A percentile compares a stretch with the other conserved stretches of the same genome.
These are phyloP conservation scores for Zhuqinia jingwanae DNA, from an alignment of 2,888 invertebrate species.

Conservation along the genomic window DNA sequence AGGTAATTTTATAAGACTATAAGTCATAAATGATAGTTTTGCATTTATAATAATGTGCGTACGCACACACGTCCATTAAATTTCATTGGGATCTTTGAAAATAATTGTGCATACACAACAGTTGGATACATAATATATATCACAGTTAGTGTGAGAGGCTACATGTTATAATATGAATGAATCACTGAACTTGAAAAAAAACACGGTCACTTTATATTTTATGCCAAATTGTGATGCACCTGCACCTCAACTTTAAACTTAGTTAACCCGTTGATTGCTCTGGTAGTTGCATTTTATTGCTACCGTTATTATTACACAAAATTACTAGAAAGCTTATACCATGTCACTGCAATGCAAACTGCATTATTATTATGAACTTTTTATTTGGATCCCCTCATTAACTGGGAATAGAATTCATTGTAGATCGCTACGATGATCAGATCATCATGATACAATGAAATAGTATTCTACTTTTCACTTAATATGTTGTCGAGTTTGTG, in stretches of 20 bases:
- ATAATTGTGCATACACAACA: not conserved
- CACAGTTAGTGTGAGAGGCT: too few relatives aligned
- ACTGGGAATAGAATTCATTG: too few relatives aligned
- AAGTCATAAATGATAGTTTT: not conserved
- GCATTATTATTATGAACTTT: too few relatives aligned
- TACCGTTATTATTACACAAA: too few relatives aligned
- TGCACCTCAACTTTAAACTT: constrained; percentile 33
- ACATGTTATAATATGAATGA: not conserved
- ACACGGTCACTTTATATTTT: not conserved
- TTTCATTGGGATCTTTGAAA: not conserved
- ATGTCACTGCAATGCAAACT: not conserved
- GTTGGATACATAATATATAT: too few relatives aligned
- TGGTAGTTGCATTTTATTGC: not conserved
- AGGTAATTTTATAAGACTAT: too few relatives aligned
- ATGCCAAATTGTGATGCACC: not conserved
- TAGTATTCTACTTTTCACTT: too few relatives aligned
- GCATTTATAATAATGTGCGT: not conserved
- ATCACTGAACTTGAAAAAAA: not conserved
- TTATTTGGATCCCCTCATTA: too few relatives aligned
- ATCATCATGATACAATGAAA: too few relatives aligned
- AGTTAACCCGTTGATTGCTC: not conserved
- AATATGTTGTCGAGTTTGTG: too few relatives aligned
- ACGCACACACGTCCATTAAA: not conserved
- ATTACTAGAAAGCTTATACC: not conserved
- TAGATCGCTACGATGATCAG: too few relatives aligned